These are phyloP conservation scores for Carcharodon carcharias DNA, from an alignment of 2,797 vertebrate genomes.

Conservation along the genomic window DNA sequence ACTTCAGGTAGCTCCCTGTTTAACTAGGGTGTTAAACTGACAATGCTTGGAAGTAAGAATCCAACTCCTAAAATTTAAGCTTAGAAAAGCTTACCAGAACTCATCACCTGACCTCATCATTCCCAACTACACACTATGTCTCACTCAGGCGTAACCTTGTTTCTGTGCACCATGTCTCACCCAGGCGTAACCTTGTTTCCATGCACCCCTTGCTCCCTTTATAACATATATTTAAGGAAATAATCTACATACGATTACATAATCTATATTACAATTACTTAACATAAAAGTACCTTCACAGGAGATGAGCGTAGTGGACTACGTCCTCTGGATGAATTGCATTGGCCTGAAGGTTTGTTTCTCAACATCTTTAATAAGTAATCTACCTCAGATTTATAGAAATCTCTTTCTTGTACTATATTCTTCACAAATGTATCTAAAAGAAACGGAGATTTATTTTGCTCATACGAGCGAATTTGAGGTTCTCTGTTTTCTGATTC, in stretches of 20 bases:
- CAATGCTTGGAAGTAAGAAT: too few species aligned
- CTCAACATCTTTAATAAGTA: slow-evolving; percentile 55
- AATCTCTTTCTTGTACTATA: slow-evolving; percentile 54
- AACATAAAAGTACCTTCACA: slow-evolving; percentile 50
- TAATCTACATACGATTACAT: not conserved
- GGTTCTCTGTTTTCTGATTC: not conserved
- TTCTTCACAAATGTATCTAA: slow-evolving; percentile 51
- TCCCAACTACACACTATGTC: too few species aligned
- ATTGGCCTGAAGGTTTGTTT: slow-evolving; percentile 53
- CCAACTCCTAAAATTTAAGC: too few species aligned
- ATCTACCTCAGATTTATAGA: slow-evolving; percentile 53
- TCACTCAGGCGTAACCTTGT: too few species aligned
- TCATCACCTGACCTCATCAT: too few species aligned
- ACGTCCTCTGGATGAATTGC: slow-evolving; percentile 38
- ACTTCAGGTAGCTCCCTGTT: too few species aligned
- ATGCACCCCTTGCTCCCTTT: too few species aligned
- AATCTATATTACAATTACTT: not conserved
- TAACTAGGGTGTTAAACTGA: too few species aligned
- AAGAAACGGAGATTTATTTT: slow-evolving; percentile 45
- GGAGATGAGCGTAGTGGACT: slow-evolving; percentile 48
- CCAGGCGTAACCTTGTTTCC: too few species aligned
- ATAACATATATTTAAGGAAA: not conserved
- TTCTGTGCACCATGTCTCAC: too few species aligned
- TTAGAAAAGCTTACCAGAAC: too few species aligned
- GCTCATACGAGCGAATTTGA: not conserved